These are phyloP conservation scores for Aurelia sp. DNA, from an alignment of 30 jellyfish, hydroid and myxozoan species.

Conservation along the genomic window DNA sequence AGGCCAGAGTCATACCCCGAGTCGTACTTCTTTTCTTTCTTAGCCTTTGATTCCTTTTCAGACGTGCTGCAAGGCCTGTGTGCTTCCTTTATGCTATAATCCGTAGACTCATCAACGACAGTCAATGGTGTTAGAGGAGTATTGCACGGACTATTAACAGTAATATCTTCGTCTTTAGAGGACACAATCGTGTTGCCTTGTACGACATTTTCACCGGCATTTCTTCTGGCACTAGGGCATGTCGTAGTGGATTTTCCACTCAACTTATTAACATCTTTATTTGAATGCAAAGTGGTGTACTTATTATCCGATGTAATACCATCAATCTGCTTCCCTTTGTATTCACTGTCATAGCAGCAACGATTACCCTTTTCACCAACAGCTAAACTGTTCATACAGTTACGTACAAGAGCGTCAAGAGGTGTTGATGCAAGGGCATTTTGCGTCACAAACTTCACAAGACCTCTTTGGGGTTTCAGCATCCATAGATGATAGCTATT, in stretches of 20 bases:
- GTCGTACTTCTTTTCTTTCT: constrained; percentile 21
- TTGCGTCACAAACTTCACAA: constrained; percentile 39
- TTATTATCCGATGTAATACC: background rate
- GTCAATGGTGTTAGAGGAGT: background rate
- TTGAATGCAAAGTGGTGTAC: too few relatives aligned
- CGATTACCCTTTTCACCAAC: constrained; percentile 52
- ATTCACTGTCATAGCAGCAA: constrained; percentile 54
- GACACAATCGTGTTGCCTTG: background rate
- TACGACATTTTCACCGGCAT: background rate
- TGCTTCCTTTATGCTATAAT: background rate
- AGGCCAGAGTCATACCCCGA: constrained; percentile 53
- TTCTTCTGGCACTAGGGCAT: background rate
- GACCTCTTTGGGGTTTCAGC: constrained; percentile 52
- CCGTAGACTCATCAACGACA: too few relatives aligned
- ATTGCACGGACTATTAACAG: background rate
- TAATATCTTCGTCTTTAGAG: background rate
- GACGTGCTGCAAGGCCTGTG: background rate
- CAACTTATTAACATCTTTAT: background rate
- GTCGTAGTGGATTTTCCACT: background rate
- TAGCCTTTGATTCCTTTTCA: background rate
- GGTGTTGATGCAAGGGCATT: constrained; percentile 45
- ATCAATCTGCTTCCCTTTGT: constrained; percentile 5
- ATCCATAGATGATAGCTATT: constrained; percentile 56
- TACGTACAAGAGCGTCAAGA: constrained; percentile 38
- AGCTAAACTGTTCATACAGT: constrained; percentile 38